Percentiles rank a stretch among this genome's conserved stretches.
Evolutionary conservation across 1,140 invertebrate species (phyloP).

Genomic region (Brachionus angularis): DNA sequence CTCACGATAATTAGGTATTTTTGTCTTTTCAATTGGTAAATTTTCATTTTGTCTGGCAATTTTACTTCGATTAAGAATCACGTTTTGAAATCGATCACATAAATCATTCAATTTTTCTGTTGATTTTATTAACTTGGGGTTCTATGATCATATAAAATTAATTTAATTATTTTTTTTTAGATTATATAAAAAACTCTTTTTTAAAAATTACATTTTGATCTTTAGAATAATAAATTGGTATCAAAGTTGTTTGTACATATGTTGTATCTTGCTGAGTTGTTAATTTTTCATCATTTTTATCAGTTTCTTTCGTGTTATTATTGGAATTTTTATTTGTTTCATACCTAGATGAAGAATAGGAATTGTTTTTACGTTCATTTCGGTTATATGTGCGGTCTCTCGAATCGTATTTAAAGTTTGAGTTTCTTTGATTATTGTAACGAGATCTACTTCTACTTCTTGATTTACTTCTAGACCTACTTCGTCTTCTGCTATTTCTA

Average conservation of each 20-base stretch:
- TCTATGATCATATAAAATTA: no score
- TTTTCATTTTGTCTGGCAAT: not conserved
- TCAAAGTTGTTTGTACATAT: not conserved
- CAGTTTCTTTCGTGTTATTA: no score
- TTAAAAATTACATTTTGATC: no score
- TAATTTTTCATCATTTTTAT: no score
- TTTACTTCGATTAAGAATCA: not conserved
- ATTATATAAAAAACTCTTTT: no score
- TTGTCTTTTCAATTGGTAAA: conserved; percentile 6
- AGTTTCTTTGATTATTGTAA: not conserved
- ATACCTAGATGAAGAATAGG: no score
- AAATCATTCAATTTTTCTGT: conserved; percentile 18
- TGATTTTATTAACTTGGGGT: not conserved
- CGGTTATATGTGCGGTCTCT: not conserved
- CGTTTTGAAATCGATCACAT: not conserved
- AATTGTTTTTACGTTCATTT: not conserved
- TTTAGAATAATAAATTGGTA: not conserved
- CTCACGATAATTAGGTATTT: conserved; percentile 25
- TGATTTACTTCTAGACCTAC: not conserved
- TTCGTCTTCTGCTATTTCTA: not conserved
- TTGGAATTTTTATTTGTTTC: no score
- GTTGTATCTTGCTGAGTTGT: not conserved
- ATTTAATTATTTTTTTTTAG: no score
- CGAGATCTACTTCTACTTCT: not conserved
- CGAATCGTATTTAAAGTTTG: not conserved